A percentile compares a stretch with the other conserved stretches of the same genome.
Conservation (phyloP, 2,797 vertebrate species). For the Macropodus opercularis region DNA sequence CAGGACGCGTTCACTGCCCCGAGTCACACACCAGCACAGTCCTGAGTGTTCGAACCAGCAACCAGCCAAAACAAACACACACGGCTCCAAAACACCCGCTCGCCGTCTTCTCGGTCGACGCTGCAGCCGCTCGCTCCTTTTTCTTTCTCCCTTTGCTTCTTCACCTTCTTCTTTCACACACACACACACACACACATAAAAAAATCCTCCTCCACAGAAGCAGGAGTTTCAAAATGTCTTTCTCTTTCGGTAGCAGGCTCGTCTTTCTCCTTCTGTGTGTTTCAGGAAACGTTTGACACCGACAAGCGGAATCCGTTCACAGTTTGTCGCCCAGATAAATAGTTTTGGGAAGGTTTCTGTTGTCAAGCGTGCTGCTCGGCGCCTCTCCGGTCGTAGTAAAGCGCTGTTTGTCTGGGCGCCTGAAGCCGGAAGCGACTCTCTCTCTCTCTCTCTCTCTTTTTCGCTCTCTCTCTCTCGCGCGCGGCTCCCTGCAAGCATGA, state of each 20-base stretch:
- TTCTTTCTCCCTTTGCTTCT: conserved; percentile 3
- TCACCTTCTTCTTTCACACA: conserved; percentile 26
- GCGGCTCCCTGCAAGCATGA: conserved; percentile 15
- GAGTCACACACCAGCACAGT: not conserved
- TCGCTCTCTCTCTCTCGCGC: conserved; percentile 18
- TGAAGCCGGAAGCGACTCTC: conserved; percentile 70
- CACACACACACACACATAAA: no score
- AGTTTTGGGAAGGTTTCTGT: conserved; percentile 43
- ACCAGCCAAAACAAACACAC: not conserved
- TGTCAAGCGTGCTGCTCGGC: conserved; percentile 48
- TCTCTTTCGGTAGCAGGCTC: not conserved
- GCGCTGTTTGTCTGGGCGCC: conserved; percentile 46
- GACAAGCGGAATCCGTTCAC: not conserved
- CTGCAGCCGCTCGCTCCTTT: not conserved
- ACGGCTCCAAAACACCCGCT: not conserved
- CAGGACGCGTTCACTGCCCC: conserved; percentile 13
- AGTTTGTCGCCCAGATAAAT: conserved; percentile 13
- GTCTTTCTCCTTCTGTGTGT: not conserved
- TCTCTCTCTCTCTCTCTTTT: conserved; percentile 25
- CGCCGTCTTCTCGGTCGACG: conserved; percentile 36
- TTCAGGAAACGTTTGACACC: not conserved
- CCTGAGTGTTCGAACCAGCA: not conserved
- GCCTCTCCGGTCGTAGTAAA: conserved; percentile 51
- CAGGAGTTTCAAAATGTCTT: conserved; percentile 25
- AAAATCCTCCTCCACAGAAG: conserved; percentile 18